Conservation (phyloP, 2,888 invertebrate species). For the Acanthosepion esculentum region DNA sequence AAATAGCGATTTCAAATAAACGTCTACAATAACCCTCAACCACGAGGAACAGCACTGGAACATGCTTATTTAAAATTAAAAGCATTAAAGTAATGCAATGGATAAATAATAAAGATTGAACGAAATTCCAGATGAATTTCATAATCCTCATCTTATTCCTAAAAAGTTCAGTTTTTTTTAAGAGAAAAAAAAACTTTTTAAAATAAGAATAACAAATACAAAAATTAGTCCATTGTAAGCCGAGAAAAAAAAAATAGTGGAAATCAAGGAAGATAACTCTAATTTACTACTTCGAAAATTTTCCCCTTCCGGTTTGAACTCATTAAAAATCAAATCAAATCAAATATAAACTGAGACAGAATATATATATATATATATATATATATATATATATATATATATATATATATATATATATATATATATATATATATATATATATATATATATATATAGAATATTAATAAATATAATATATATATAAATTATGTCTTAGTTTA, state of each 20-base stretch:
- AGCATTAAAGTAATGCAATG: neutral
- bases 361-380: too few relatives aligned
- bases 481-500: too few relatives aligned
- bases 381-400: too few relatives aligned
- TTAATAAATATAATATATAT: too few relatives aligned
- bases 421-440: too few relatives aligned
- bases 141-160: neutral
- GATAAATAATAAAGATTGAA: neutral
- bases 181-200: neutral
- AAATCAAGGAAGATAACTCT: neutral
- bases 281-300: neutral
- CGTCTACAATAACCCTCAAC: neutral
- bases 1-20: neutral
- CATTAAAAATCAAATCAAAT: too few relatives aligned
- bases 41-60: neutral
- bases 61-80: neutral
- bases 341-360: too few relatives aligned
- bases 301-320: neutral
- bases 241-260: neutral
- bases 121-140: neutral
- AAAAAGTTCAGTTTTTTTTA: neutral
- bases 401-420: too few relatives aligned
- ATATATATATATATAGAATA: too few relatives aligned
- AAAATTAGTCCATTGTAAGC: neutral
- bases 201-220: too few relatives aligned